Evolutionary conservation across 35 echinoderm and acorn worm genomes (phyloP), one percentile per base, ranked within the genome.

Genomic region (Hemicentrotus pulcherrimus): DNA sequence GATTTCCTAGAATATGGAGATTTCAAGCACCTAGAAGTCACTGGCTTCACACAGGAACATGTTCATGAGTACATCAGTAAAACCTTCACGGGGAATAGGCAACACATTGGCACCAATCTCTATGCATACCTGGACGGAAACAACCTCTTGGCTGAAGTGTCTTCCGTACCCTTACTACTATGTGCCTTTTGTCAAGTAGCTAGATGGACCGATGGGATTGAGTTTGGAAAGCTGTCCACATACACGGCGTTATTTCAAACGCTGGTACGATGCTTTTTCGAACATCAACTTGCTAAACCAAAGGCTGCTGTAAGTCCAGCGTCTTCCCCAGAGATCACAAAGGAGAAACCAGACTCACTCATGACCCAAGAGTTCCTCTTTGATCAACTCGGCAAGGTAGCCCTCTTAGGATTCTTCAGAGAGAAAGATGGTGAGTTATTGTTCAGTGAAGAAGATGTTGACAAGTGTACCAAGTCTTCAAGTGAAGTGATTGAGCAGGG

Each of bases 131-230:
- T 93, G 19, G 91, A 93, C 48, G 91, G 91, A 13, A 93, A 93
- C n/a, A 93, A 93, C 6, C 91, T 93, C 30, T 46, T 93, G 91
- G 30, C 14, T 28, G 91, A 93, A 58, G 91, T 93, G 32, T 47
- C 91, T 7, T 93, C 91, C 30, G 91, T 47, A 46, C 46, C 91
- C 16, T 58, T 93, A 47, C 48, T 93, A 9, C 91, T 93, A 31
- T 93, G 91, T 93, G 88, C 91, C 30, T 93, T 58, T 93, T 47
- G 91, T 46, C 95, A 95, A 91, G 87, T 95, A 47, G 60, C 95
- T 22, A 95, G 91, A 65, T 92, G 95, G 89, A 95, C 88, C 19
- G 95, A 95, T 92, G 95, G 95, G 46, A 92, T 91, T 58, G 95
- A 95, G 32, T 95, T 95, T 92, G 88, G 52, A 58, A 91, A 95